These are phyloP conservation scores for Quadriops clusia DNA, from an alignment of 2,888 invertebrate species.

Conservation along the genomic window DNA sequence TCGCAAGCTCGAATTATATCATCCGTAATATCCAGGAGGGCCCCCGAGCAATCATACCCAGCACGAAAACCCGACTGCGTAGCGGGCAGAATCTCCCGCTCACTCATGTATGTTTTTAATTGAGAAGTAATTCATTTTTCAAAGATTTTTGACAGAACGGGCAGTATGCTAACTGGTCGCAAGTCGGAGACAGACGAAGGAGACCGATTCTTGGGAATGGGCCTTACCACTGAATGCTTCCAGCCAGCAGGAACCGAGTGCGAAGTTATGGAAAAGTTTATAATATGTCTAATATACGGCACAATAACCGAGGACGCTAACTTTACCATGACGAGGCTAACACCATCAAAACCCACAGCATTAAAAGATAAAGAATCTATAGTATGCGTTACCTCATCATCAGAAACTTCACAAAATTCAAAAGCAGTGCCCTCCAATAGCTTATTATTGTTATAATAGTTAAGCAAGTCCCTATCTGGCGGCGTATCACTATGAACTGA, in stretches of 20 bases:
- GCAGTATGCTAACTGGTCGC: constrained; percentile 5
- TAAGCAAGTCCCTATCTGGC: constrained; percentile 1
- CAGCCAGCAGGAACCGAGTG: constrained; percentile 3
- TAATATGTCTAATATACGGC: constrained; percentile 3
- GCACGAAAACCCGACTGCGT: no score
- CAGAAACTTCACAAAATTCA: constrained; percentile 1
- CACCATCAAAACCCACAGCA: constrained; percentile 3
- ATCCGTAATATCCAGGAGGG: no score
- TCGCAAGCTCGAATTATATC: no score
- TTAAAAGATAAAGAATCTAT: neutral
- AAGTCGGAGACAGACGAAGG: constrained; percentile 3
- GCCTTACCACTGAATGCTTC: constrained; percentile 4
- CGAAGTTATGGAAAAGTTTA: constrained; percentile 3
- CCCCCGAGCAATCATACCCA: no score
- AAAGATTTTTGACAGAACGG: constrained; percentile 4
- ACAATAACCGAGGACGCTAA: constrained; percentile 2
- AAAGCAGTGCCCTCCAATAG: neutral
- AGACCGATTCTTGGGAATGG: constrained; percentile 3
- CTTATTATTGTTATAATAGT: constrained; percentile 4
- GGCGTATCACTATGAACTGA: constrained; percentile 1
- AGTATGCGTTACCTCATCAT: neutral
- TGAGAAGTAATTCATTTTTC: constrained; percentile 5
- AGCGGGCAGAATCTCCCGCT: no score
- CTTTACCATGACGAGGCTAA: constrained; percentile 4
- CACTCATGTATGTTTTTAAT: no score